Base-by-base conservation (phyloP, 2,113 vertebrate species). In the Ammodytes marinus region DNA sequence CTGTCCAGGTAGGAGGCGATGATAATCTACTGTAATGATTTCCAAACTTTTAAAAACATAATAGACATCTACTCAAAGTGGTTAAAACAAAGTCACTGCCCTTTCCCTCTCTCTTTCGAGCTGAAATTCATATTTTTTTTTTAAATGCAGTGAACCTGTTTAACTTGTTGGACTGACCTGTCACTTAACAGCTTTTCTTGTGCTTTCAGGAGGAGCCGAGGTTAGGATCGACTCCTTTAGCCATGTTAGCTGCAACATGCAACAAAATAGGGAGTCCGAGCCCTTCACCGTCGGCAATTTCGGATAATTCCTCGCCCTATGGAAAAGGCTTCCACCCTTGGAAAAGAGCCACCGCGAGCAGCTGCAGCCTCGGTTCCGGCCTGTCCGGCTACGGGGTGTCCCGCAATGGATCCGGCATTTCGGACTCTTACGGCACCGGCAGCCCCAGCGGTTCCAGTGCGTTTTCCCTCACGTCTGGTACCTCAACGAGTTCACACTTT, bases 231-330 rank as follows among this genome's bases (percentile, higher is more conserved):
- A 99, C 98, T 96, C 98, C 98, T 92, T 95, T 99, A 96, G 98
- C 97, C 96, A 99, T 99, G 98, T 95, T 99, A 78, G 98, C 98
- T 82, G 98, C 98, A 89, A 99, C 98, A 94, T 99, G 98, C 84
- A 99, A 99, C 92, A 99, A 99, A 95, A 99, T 99, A 92, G 97
- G 98, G 94, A 98, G 97, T 89, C 96, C 97, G 92, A 97, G 96
- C 94, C 97, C 97, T 79, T 99, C 98, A 80, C 96, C 97, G 43
- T 98, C 97, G 39, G 88, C 97, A 46, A 95, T 98, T 83, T 97
- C 97, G 94, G 97, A 98, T 96, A 96, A 95, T 90, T 93, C 97
- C n/a, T 94, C 96, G 37, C 96, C 97, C 3, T 98, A 97, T 92
- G 96, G 96, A 50, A 99, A 99, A 93, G 97, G 98, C 77, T 99